These are phyloP conservation scores for Platysteira castanea DNA, from an alignment of 2,113 vertebrate species.

Conservation along the genomic window DNA sequence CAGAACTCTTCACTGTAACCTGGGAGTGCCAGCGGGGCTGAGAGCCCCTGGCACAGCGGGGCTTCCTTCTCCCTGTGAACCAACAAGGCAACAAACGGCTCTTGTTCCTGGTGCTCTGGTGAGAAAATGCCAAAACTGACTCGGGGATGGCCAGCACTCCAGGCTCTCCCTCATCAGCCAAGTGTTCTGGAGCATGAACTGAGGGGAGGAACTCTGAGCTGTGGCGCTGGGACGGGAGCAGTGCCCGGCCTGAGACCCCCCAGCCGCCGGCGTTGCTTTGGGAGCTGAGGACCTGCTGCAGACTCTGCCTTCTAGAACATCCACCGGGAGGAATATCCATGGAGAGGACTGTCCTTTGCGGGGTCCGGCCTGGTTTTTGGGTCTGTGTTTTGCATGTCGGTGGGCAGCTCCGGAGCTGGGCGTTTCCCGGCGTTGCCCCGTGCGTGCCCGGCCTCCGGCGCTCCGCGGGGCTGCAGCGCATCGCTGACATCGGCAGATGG, in stretches of 20 bases:
- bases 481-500: not conserved
- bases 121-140: slow-evolving; percentile 11
- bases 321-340: not conserved
- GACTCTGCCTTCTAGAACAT: not conserved
- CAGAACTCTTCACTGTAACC: not conserved
- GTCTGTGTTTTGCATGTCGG: not conserved
- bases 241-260: accelerated
- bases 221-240: not conserved
- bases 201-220: not conserved
- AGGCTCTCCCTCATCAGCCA: not conserved
- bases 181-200: not conserved
- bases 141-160: not conserved
- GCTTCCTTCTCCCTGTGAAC: not conserved
- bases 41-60: not conserved
- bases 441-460: not conserved
- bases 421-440: not conserved
- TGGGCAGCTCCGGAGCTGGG: not conserved
- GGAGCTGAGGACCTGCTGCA: not conserved
- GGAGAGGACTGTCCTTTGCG: not conserved
- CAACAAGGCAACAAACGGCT: not conserved
- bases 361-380: not conserved
- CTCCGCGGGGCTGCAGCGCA: not conserved
- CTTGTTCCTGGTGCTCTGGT: not conserved
- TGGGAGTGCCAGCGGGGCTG: not conserved
- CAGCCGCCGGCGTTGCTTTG: accelerated